Base-by-base conservation (phyloP, 2,797 vertebrate genomes). In the Lateolabrax maculatus region DNA sequence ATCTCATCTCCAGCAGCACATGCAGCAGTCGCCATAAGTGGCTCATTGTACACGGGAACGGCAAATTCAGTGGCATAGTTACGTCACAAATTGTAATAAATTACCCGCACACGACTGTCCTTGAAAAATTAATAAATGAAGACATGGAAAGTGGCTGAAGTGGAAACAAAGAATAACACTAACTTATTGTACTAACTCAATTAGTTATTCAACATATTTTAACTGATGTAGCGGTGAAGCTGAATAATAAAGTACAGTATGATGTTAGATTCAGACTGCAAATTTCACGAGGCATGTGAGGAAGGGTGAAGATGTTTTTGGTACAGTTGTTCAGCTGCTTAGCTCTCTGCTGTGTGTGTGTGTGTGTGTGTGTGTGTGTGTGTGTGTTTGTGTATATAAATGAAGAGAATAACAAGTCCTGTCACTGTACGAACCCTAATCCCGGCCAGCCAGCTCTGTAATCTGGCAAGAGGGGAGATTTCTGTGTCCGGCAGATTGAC, bases 401-500 rank as follows among this genome's bases (percentile, higher is more conserved):
- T n/a, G 46, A 76, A 21, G 36, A 71, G 74, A 77, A 83, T 64
- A 77, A 83, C 5, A 23, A 37, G 77, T 76, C 67, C 77, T 52
- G 65, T 57, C 19, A 31, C 71, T 31, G 11, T 79, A 77, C 67
- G n/a, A 80, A 77, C 66, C 46, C 76, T 92, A 93, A 93, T 93
- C 93, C 87, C 53, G 9, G 4, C n/a, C 65, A 11, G 39, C 52
- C 69, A 15, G 39, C 12, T 0, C 77, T 88, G 80, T 93, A 93
- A 93, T 93, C 92, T 91, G 89, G 46, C 2, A 44, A n/a, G 53
- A 46, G 48, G 77, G 60, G 71, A 81, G 84, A 53, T 76, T 90
- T 89, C 84, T 80, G 64, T 9, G 63, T 63, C 76, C 74, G 9
- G 79, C 86, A 87, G 84, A 89, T 92, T 88, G 90, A 87, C 73